Evolutionary conservation across 2,113 vertebrate genomes (phyloP).

Genomic region (Antechinus stuartii): DNA sequence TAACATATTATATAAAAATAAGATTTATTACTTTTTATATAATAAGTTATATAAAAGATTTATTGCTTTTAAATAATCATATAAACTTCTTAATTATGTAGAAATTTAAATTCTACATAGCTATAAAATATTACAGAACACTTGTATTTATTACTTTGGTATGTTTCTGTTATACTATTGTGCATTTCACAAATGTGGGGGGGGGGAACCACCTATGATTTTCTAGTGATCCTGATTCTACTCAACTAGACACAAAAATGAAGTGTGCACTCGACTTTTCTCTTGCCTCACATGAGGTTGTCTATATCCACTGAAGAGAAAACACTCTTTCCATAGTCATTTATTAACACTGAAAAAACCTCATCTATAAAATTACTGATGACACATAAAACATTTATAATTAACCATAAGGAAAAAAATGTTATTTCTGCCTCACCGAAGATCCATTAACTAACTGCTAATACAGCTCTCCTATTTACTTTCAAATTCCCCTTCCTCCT

Average conservation of each 20-base stretch:
- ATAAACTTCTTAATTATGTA: neutral
- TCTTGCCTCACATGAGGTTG: conserved; percentile 11
- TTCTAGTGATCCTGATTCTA: neutral
- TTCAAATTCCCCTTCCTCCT: neutral
- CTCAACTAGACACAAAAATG: conserved; percentile 37
- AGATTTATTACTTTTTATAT: no score
- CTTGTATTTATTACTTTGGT: neutral
- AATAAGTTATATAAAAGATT: no score
- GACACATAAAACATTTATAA: conserved; percentile 56
- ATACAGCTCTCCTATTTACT: conserved; percentile 30
- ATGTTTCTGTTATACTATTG: neutral
- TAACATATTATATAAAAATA: no score
- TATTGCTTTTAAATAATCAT: no score
- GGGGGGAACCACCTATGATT: neutral
- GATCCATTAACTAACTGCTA: conserved; percentile 39
- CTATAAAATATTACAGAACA: neutral
- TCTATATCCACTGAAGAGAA: neutral
- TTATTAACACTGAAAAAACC: conserved; percentile 29
- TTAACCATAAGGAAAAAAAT: conserved; percentile 47
- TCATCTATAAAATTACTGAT: conserved; percentile 47
- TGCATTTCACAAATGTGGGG: neutral
- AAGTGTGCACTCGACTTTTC: conserved; percentile 14
- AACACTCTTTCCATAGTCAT: conserved; percentile 25
- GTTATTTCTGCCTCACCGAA: conserved; percentile 35
- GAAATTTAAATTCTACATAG: conserved; percentile 30